These are phyloP conservation scores for Lepilemur ruficaudatus DNA, from an alignment of 2,797 vertebrate species.

Conservation along the genomic window DNA sequence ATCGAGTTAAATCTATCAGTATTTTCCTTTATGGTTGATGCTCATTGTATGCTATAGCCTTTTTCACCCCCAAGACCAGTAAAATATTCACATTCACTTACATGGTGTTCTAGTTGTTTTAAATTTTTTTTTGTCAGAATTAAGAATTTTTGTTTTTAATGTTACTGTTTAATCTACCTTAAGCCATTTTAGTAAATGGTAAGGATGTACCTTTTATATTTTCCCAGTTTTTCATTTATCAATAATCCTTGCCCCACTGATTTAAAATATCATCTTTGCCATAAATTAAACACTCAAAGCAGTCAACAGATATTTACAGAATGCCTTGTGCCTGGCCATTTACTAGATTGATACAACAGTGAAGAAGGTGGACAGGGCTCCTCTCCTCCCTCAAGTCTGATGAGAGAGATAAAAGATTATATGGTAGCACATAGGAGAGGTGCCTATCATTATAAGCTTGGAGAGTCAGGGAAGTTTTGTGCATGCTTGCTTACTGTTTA, in stretches of 20 bases:
- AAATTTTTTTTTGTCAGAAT: not conserved
- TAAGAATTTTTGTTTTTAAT: slow-evolving; percentile 14
- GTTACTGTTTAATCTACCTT: not conserved
- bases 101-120: not conserved
- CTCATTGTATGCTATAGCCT: not conserved
- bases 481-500: not conserved
- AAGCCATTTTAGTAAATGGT: not conserved
- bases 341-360: not conserved
- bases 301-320: not conserved
- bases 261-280: not conserved
- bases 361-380: not conserved
- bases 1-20: not conserved
- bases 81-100: not conserved
- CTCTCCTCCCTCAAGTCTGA: not conserved
- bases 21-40: not conserved
- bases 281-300: not conserved
- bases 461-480: not conserved
- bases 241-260: not conserved
- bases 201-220: not conserved
- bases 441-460: not conserved
- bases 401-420: not conserved
- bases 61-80: not conserved
- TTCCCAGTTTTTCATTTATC: not conserved
- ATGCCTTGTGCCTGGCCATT: not conserved
- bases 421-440: not conserved